Evolutionary conservation across 2,797 vertebrate species (phyloP), one percentile per base, ranked within the genome.

Genomic region (Poliocrania exsul): DNA sequence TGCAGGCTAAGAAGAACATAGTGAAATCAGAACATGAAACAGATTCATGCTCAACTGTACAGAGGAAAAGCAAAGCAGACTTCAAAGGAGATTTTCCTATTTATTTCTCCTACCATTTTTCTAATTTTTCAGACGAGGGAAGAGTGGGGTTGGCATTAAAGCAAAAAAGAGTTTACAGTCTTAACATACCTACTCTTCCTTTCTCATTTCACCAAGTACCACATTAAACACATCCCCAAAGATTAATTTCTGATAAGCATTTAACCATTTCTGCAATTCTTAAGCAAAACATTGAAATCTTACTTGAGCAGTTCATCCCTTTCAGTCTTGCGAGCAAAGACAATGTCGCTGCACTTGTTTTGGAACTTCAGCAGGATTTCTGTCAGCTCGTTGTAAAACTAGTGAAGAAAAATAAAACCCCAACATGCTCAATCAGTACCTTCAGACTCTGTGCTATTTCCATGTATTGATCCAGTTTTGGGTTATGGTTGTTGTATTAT

Each of bases 311-410:
- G 98, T 92, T 99, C 99, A 86, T 99, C 99, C 83, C 99, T 98
- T 91, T 99, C 99, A 1, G 99, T 99, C 96, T 99, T 99, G 89
- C 99, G 99, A 84, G 99, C 99, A 74, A 99, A 99, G 85, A 99
- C 99, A 66, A 99, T 99, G 97, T 99, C 99, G 79, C 98, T 99
- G 98, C 99, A 99, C 93, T 99, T 99, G 97, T 99, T 99, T 97
- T 99, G 99, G 98, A 99, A 99, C 96, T 99, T 99, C 70, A 99
- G 97, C 92, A 99, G 97, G 95, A 99, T 98, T 98, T 99, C 99
- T 50, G 99, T 99, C 96, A 99, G 96, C 97, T 99, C 99, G 73
- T 99, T 99, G 97, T 99, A 99, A 97, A 99, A 99, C 99, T 99
- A 93, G 47, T 62, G 53, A 85, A 74, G 66, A 94, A 95, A 33